These are phyloP conservation scores for Heterotis niloticus DNA, from an alignment of 2,113 vertebrate genomes.

Conservation along the genomic window DNA sequence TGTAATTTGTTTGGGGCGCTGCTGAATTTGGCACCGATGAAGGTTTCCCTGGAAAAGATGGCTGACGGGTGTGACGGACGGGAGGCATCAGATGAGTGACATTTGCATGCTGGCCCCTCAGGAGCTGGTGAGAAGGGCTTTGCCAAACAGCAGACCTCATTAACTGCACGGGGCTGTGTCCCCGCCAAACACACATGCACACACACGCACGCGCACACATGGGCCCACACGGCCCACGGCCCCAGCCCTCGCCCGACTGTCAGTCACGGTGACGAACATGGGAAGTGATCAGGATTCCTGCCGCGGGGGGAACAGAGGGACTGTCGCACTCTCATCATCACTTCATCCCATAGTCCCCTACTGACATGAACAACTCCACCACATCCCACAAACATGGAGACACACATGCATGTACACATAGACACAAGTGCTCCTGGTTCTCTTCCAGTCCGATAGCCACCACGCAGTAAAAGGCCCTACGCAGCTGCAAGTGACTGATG, in stretches of 20 bases:
- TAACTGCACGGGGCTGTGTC: neutral
- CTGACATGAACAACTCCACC: neutral
- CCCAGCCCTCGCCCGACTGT: constrained; percentile 35
- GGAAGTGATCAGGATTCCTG: neutral
- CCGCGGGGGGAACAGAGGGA: neutral
- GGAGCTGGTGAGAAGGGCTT: neutral
- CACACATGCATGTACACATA: constrained; percentile 1
- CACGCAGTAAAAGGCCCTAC: neutral
- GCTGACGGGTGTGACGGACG: neutral
- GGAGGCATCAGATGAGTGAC: neutral
- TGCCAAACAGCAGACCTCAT: neutral
- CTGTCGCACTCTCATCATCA: neutral
- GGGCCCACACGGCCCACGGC: constrained; percentile 44
- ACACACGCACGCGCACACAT: too few relatives aligned
- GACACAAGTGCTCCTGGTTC: neutral
- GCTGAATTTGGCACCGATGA: neutral
- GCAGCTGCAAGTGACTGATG: neutral
- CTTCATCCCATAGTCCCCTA: neutral
- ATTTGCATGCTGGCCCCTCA: neutral
- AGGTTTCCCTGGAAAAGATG: neutral
- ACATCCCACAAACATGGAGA: constrained; percentile 10
- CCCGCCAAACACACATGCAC: too few relatives aligned
- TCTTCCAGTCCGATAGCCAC: too few relatives aligned
- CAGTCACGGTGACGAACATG: constrained; percentile 12
- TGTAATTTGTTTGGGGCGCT: neutral